Evolutionary conservation across 2,797 vertebrate genomes (phyloP).

Genomic region (Manis javanica): DNA sequence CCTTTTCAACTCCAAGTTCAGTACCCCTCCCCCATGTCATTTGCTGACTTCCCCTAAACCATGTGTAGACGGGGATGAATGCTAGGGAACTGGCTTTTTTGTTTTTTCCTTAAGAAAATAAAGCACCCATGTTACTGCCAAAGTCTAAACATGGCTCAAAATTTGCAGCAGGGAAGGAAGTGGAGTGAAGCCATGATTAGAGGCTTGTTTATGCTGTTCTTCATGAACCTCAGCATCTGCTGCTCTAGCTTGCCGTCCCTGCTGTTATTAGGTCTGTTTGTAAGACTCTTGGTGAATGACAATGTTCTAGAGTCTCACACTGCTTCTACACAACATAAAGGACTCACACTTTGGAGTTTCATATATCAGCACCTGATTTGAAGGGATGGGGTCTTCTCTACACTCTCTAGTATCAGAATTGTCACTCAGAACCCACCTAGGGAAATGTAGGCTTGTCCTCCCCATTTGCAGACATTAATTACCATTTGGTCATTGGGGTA

Average conservation of each 20-base stretch:
- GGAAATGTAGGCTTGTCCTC: not conserved
- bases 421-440: constrained; percentile 46
- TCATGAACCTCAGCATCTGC: constrained; percentile 64
- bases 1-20: not conserved
- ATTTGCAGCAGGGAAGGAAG: constrained; percentile 69
- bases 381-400: constrained; percentile 24
- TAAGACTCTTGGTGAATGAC: not conserved
- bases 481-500: not conserved
- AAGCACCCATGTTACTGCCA: constrained; percentile 48
- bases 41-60: not conserved
- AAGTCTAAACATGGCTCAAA: constrained; percentile 64
- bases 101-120: not conserved
- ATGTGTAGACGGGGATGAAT: not conserved
- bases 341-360: not conserved
- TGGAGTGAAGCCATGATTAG: constrained; percentile 56
- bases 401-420: not conserved
- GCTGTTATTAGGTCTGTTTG: constrained; percentile 73
- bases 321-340: constrained; percentile 17
- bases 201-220: constrained; percentile 48
- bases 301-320: constrained; percentile 24
- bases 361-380: constrained; percentile 42
- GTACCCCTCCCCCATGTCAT: not conserved
- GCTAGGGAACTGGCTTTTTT: not conserved
- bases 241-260: not conserved
- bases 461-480: constrained; percentile 41